A percentile compares a stretch with the other conserved stretches of the same genome.
Evolutionary conservation across 1,140 invertebrate genomes (phyloP).

Genomic region (Drosophila athabasca): DNA sequence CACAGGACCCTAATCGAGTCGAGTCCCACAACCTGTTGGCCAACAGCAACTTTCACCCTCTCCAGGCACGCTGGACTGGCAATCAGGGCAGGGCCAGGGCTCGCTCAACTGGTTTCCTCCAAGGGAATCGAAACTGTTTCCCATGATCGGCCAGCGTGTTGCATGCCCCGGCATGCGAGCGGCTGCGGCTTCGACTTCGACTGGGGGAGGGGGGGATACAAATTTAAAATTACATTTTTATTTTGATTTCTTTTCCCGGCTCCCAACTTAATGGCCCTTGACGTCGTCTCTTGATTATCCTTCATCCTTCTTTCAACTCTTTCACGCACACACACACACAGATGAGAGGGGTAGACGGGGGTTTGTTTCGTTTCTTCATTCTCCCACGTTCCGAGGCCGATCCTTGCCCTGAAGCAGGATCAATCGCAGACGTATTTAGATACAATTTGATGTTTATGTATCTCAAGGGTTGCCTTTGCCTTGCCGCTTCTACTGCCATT

Average conservation of each 20-base stretch:
- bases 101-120: slow-evolving; percentile 27
- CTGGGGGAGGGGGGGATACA: slow-evolving; percentile 1
- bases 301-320: slow-evolving; percentile 49
- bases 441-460: slow-evolving; percentile 64
- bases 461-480: slow-evolving; percentile 27
- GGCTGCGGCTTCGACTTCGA: too few species aligned
- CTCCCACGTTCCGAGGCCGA: slow-evolving; percentile 61
- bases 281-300: slow-evolving; percentile 57
- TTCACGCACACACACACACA: slow-evolving; percentile 20
- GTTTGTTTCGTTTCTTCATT: slow-evolving; percentile 24
- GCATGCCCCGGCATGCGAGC: too few species aligned
- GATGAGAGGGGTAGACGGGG: neutral
- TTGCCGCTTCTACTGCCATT: neutral
- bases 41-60: slow-evolving; percentile 23
- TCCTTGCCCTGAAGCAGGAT: slow-evolving; percentile 51
- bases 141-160: slow-evolving; percentile 17
- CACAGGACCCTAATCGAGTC: slow-evolving; percentile 3
- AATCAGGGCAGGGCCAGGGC: slow-evolving; percentile 28
- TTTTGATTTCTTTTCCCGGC: slow-evolving; percentile 46
- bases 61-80: neutral
- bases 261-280: slow-evolving; percentile 61
- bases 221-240: slow-evolving; percentile 46
- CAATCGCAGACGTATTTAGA: slow-evolving; percentile 47
- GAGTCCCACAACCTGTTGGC: slow-evolving; percentile 26
- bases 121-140: slow-evolving; percentile 8